These are phyloP conservation scores for Stegostoma tigrinum DNA, from an alignment of 2,113 vertebrate genomes.

Conservation along the genomic window DNA sequence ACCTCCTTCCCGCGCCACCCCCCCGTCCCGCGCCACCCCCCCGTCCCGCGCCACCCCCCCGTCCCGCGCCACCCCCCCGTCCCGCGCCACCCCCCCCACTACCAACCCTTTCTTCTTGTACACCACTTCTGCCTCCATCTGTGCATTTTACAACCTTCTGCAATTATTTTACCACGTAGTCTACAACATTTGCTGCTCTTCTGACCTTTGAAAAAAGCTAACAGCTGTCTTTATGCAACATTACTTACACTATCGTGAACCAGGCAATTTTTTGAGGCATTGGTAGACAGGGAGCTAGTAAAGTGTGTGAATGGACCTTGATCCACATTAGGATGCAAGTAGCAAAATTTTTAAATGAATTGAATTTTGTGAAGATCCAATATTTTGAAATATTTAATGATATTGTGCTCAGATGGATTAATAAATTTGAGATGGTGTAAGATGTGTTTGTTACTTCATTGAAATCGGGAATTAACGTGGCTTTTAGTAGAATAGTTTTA, in stretches of 20 bases:
- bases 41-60: too few relatives aligned
- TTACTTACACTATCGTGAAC: background rate
- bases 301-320: background rate
- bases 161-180: background rate
- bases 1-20: too few relatives aligned
- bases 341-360: background rate
- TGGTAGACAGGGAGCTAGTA: too few relatives aligned
- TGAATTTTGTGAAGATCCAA: background rate
- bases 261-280: background rate
- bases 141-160: background rate
- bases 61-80: too few relatives aligned
- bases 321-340: background rate
- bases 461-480: background rate
- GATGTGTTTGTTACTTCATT: background rate
- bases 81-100: too few relatives aligned
- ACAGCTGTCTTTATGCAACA: background rate
- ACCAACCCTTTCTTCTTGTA: too few relatives aligned
- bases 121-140: too few relatives aligned
- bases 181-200: background rate
- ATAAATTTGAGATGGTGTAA: background rate
- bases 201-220: background rate
- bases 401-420: background rate
- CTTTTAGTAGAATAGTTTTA: background rate
- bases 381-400: background rate
- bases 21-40: too few relatives aligned